Conservation (phyloP, 1,140 invertebrate genomes). For the Rhagoletis pomonella region DNA sequence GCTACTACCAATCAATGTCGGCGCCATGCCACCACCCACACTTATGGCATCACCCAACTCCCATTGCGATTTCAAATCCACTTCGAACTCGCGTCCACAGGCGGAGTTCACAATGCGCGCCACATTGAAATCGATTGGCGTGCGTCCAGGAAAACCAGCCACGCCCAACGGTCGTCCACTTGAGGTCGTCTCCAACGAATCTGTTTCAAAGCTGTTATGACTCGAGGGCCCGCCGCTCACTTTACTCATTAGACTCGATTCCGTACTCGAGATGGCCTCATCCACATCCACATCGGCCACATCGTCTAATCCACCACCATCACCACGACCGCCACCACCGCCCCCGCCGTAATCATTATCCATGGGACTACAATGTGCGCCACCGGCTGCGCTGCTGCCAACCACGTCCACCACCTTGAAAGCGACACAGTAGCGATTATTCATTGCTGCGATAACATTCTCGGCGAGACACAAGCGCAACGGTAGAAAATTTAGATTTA, state of each 20-base stretch:
- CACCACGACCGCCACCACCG: slow-evolving; percentile 25
- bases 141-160: slow-evolving; percentile 63
- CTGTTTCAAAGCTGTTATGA: slow-evolving; percentile 71
- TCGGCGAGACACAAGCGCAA: slow-evolving; percentile 66
- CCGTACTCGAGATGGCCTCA: slow-evolving; percentile 64
- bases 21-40: slow-evolving; percentile 39
- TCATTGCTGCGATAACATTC: slow-evolving; percentile 71
- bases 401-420: slow-evolving; percentile 70
- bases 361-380: slow-evolving; percentile 21
- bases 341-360: slow-evolving; percentile 67
- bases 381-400: slow-evolving; percentile 57
- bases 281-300: slow-evolving; percentile 57
- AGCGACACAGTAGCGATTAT: slow-evolving; percentile 70
- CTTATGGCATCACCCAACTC: slow-evolving; percentile 59
- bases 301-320: slow-evolving; percentile 49
- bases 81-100: slow-evolving; percentile 69
- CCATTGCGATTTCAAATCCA: slow-evolving; percentile 70
- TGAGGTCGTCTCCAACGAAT: slow-evolving; percentile 69
- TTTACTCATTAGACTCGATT: slow-evolving; percentile 68
- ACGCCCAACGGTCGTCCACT: slow-evolving; percentile 62
- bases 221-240: slow-evolving; percentile 67
- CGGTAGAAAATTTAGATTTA: slow-evolving; percentile 70
- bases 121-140: slow-evolving; percentile 70
- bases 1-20: neutral
- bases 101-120: slow-evolving; percentile 68